Base-by-base conservation (phyloP, 2,888 invertebrate genomes). In the Sminthurides aquaticus region DNA sequence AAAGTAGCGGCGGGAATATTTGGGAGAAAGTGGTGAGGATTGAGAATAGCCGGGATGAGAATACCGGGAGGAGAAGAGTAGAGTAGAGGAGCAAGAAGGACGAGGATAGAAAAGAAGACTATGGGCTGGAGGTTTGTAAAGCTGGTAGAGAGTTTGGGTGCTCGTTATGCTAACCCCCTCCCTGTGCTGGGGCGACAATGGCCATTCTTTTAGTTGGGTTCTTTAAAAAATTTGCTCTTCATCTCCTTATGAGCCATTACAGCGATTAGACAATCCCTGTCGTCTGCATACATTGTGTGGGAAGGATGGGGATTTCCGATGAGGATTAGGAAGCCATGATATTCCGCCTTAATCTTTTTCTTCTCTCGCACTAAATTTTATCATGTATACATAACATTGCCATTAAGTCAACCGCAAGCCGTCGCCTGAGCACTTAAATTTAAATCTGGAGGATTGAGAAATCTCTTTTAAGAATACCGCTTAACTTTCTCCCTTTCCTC, bases 171-270 rank as follows among this genome's bases (percentile, higher is more conserved):
- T 43, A 60, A 60, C 54, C 28, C 61, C 29, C 34, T 34, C 15
- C 43, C 43, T 5, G 43, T 15, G 43, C 8, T 34, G 43, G 43
- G 5, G 43, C 15, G 43, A 34, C 62, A 57, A 29, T 62, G 62
- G 56, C 62, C 57, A 57, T 62, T 62, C 49, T 34, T 34, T 34
- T 34, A 34, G 43, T 15, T 34, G 43, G 43, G 43, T 11, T 34
- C 43, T 34, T 34, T 34, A 34, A 52, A 49, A 62, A 66, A 64
- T 67, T 67, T 67, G 65, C 62, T 66, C 64, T 62, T 69, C 67
- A 66, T 69, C 69, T 69, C 64, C 67, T 66, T 69, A 66, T 69
- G 66, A 67, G 63, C 69, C 69, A 69, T 69, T 69, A 69, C 61
- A 58, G 60, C 69, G 69, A 69, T 69, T 69, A 69, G 67, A 67